Evolutionary conservation across 2,797 vertebrate genomes (phyloP).

Genomic region (Macroramphosus scolopax): DNA sequence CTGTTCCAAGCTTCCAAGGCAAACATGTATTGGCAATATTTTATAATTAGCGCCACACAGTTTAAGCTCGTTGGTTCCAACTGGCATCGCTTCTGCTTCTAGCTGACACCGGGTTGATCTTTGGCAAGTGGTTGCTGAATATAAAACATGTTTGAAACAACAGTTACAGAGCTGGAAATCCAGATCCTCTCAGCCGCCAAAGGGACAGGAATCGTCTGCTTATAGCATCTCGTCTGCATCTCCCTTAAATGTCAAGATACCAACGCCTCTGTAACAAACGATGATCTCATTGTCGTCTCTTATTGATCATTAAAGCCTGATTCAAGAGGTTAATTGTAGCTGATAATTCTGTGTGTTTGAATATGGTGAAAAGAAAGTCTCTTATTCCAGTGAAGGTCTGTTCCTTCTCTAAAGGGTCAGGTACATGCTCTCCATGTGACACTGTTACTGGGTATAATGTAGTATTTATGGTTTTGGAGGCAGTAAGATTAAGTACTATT

Average conservation of each 20-base stretch:
- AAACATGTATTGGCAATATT: constrained; percentile 34
- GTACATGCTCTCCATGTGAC: no score
- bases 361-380: no score
- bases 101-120: constrained; percentile 38
- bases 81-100: constrained; percentile 28
- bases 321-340: no score
- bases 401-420: no score
- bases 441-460: no score
- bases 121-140: constrained; percentile 33
- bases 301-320: no score
- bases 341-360: no score
- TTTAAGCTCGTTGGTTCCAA: constrained; percentile 17
- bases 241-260: constrained; percentile 6
- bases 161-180: constrained; percentile 23
- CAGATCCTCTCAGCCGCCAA: constrained; percentile 7
- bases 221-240: not conserved
- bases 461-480: no score
- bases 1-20: constrained; percentile 11
- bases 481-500: no score
- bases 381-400: no score
- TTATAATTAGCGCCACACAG: constrained; percentile 23
- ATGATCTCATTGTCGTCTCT: no score
- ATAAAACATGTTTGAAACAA: constrained; percentile 36
- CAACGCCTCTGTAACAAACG: constrained; percentile 8
- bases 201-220: not conserved